Evolutionary conservation across 2,888 invertebrate species (phyloP), one percentile per base, ranked within the genome.

Genomic region (Odontothrips loti): DNA sequence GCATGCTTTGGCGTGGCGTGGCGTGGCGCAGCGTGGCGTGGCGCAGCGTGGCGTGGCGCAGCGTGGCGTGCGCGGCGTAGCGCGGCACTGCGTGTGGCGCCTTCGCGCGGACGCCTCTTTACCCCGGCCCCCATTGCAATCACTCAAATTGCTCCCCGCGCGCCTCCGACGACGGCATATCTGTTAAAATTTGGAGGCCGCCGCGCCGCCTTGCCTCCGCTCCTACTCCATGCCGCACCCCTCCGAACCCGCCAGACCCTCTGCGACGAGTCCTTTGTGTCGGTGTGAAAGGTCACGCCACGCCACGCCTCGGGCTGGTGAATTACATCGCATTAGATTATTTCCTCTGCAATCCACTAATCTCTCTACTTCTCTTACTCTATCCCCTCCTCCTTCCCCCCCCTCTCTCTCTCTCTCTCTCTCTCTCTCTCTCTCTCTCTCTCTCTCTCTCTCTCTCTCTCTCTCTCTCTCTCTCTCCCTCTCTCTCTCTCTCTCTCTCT

Each of bases 371-470:
- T 2, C 68, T n/a, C 68, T 23, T 2, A 6, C 23, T n/a, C 68
- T n/a, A 3, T n/a, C 68, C 10, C 68, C 12, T 27, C 12, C 68
- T 15, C 58, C 15, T 20, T 58, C 34, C 58, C 23, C 68, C 12
- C 23, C 10, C 68, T 68, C 68, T 63, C 63, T 63, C 63, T 63
- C 63, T 63, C 63, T 63, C 63, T 63, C 63, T 63, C 63, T 63
- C 63, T 63, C 63, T 63, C 63, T n/a, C 63, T 63, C 63, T 17
- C 63, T 63, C 63, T 63, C 63, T 63, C 63, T 63, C 63, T 63
- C 63, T 63, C 63, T 63, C 63, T 63, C 63, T 63, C 63, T 63
- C 63, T 63, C 63, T 63, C 63, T 63, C 63, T 63, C 63, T 63
- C 63, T 63, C 63, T 63, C 63, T 63, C 63, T 63, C 63, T 63